A percentile compares a stretch with the other conserved stretches of the same genome.
Conservation (phyloP, 2,888 invertebrate species). For the Lissocephala sabroskyi region DNA sequence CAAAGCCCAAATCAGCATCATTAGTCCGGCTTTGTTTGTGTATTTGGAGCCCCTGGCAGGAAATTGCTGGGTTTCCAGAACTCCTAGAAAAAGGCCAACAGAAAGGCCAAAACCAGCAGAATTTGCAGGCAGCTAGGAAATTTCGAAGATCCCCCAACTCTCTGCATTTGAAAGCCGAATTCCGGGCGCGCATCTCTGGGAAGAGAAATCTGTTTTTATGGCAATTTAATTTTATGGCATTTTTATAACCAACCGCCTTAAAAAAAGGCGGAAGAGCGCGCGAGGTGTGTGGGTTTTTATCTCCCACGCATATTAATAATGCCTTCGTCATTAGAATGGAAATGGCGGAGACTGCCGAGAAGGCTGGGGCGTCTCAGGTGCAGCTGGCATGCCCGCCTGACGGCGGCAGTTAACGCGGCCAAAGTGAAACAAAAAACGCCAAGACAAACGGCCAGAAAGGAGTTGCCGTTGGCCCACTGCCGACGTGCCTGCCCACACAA, state of each 20-base stretch:
- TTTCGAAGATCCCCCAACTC: too few species aligned
- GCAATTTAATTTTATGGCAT: slow-evolving; percentile 45
- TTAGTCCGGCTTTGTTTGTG: too few species aligned
- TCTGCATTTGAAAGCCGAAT: too few species aligned
- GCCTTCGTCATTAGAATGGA: slow-evolving; percentile 56
- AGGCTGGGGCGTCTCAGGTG: slow-evolving; percentile 22
- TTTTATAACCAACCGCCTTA: slow-evolving; percentile 16
- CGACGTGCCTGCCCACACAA: slow-evolving; percentile 7
- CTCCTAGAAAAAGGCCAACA: too few species aligned
- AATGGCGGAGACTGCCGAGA: slow-evolving; percentile 12
- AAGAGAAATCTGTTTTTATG: slow-evolving; percentile 26
- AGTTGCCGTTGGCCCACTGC: slow-evolving; percentile 2
- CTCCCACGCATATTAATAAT: slow-evolving; percentile 61
- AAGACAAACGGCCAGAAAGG: slow-evolving; percentile 12
- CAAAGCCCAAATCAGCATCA: too few species aligned
- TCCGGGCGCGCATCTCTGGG: too few species aligned
- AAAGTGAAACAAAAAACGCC: slow-evolving; percentile 22
- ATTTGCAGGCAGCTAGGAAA: too few species aligned
- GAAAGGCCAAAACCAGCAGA: too few species aligned
- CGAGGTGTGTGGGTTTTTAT: slow-evolving; percentile 22
- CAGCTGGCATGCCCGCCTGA: slow-evolving; percentile 19
- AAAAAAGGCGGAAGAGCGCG: slow-evolving; percentile 6
- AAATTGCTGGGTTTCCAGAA: too few species aligned
- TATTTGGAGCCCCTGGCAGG: too few species aligned
- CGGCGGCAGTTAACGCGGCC: slow-evolving; percentile 17